These are phyloP conservation scores for Mythimna vitellina DNA, from an alignment of 2,888 invertebrate species.

Conservation along the genomic window DNA sequence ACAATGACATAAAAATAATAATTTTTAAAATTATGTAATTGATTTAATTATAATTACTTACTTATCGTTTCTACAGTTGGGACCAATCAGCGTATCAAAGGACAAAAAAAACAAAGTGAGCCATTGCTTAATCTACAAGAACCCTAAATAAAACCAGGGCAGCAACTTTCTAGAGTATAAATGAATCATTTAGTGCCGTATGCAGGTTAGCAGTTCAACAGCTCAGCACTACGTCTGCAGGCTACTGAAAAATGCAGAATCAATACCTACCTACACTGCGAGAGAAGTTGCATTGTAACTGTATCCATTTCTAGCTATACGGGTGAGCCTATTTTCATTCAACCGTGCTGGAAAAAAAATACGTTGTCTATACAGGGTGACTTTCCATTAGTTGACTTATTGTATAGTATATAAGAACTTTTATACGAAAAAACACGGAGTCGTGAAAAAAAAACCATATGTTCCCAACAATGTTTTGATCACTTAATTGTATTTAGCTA, in stretches of 20 bases:
- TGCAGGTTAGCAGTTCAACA: slow-evolving; percentile 39
- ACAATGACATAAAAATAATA: no score
- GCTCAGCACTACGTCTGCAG: slow-evolving; percentile 13
- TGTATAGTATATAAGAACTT: no score
- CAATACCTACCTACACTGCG: slow-evolving; percentile 30
- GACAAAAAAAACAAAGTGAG: neutral
- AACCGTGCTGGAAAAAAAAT: neutral
- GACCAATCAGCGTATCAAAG: neutral
- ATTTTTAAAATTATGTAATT: no score
- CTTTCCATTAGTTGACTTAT: no score
- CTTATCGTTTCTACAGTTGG: neutral
- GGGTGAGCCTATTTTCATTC: neutral
- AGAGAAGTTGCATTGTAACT: slow-evolving; percentile 20
- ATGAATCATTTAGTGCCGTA: slow-evolving; percentile 28
- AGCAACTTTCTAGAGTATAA: slow-evolving; percentile 2
- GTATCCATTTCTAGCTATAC: neutral
- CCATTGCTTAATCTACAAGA: neutral
- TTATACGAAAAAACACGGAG: no score
- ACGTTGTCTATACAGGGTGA: no score
- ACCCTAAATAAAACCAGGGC: no score
- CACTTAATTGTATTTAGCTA: no score
- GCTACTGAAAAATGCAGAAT: slow-evolving; percentile 32
- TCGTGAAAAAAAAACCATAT: no score
- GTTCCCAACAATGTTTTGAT: no score
- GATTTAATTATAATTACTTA: neutral